These are phyloP conservation scores for Phyto melanocephala DNA, from an alignment of 2,888 invertebrate genomes.

Conservation along the genomic window DNA sequence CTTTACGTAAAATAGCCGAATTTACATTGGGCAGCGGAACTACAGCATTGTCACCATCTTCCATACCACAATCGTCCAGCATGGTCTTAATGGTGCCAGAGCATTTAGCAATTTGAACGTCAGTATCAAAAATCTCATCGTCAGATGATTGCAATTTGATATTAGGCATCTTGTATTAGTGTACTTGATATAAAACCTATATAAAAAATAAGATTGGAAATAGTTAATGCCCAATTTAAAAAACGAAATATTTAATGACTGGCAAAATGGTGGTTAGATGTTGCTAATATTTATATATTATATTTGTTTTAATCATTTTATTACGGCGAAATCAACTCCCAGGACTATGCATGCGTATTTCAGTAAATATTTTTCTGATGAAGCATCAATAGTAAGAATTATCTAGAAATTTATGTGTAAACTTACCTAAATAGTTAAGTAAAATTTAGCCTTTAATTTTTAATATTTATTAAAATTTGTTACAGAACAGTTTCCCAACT, in stretches of 20 bases:
- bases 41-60: slow-evolving; percentile 94
- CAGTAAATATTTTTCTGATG: background rate
- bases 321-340: slow-evolving; percentile 47
- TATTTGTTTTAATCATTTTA: slow-evolving; percentile 25
- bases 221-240: no score
- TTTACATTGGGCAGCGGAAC: slow-evolving; percentile 98
- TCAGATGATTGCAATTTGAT: slow-evolving; percentile 97
- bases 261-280: slow-evolving; percentile 50
- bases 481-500: background rate
- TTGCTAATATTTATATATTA: no score
- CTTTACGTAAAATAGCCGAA: slow-evolving; percentile 96
- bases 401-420: background rate
- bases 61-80: slow-evolving; percentile 95
- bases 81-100: slow-evolving; percentile 99
- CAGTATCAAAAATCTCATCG: slow-evolving; percentile 96
- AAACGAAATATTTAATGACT: slow-evolving; percentile 10
- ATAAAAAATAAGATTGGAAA: no score
- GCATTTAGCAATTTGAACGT: slow-evolving; percentile 97
- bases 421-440: no score
- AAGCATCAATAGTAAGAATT: background rate
- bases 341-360: slow-evolving; percentile 8
- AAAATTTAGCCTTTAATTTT: slow-evolving; percentile 6
- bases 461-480: background rate
- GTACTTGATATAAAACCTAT: no score
- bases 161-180: slow-evolving; percentile 88